Evolutionary conservation across 2,113 vertebrate genomes (phyloP), one percentile per base, ranked within the genome.

Genomic region (Scolopax mira): DNA sequence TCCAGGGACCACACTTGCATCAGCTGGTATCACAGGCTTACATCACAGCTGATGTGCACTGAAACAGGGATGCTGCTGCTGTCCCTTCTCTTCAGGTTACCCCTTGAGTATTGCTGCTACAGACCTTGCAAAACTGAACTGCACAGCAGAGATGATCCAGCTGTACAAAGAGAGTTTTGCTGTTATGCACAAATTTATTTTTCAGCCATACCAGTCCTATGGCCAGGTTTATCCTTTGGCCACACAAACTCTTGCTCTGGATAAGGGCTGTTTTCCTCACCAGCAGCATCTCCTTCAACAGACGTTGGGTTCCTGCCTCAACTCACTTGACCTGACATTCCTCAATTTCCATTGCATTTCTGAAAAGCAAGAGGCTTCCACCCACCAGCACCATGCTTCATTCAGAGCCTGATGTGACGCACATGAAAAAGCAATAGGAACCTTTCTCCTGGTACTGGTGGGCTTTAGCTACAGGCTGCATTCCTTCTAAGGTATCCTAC

Each of bases 391-490:
- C 46, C 5, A 3, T 11, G 9, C 33, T 87, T 91, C 42, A 60
- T 93, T 89, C 60, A 64, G 48, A 88, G 79, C 30, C 60, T 88
- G 67, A 73, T 83, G 33, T 37, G 71, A 79, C 90, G 69, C 65
- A 74, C 55, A 73, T 90, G 51, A 93, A 96, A 95, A 94, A 85
- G 62, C 66, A 85, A 21, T 2, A 60, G 65, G 49, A 77, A 72
- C 75, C n/a, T 79, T 92, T 79, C 89, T 85, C 18, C 28, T 66
- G 58, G 31, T 79, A 33, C 62, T 61, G 55, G 64, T 82, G 54
- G 87, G 49, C 39, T 94, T 95, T 91, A 93, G 87, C 91, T 93
- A 46, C 55, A 89, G 81, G 44, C 66, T 89, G 42, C 28, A 82
- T 61, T 89, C 30, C n/a, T 82, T 82, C 87, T 79, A 65, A 75